Evolutionary conservation across 2,113 vertebrate species (phyloP).

Genomic region (Boleophthalmus pectinirostris): DNA sequence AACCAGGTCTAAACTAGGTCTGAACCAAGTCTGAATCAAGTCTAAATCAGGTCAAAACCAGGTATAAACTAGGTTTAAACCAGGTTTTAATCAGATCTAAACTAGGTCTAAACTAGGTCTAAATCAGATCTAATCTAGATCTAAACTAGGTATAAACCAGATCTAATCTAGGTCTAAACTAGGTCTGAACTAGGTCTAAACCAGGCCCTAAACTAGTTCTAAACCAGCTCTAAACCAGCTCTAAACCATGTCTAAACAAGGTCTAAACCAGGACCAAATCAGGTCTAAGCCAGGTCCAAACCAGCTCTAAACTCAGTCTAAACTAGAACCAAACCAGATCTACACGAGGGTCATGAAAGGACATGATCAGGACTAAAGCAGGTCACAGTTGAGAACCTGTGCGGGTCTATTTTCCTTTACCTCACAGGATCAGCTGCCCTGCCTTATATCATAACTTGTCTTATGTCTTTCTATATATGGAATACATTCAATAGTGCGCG

Average conservation of each 20-base stretch:
- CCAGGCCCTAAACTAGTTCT: background rate
- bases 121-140: too few relatives aligned
- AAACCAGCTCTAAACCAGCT: background rate
- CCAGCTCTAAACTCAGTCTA: background rate
- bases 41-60: too few relatives aligned
- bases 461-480: slow-evolving; percentile 25
- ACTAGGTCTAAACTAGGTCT: too few relatives aligned
- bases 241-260: background rate
- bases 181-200: too few relatives aligned
- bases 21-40: too few relatives aligned
- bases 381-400: slow-evolving; percentile 5
- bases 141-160: too few relatives aligned
- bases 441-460: slow-evolving; percentile 34
- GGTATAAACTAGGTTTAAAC: too few relatives aligned
- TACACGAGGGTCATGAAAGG: background rate
- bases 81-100: too few relatives aligned
- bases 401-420: slow-evolving; percentile 36
- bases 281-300: background rate
- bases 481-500: background rate
- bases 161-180: too few relatives aligned
- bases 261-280: slow-evolving; percentile 5
- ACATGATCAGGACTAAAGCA: background rate
- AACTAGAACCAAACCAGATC: background rate
- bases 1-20: too few relatives aligned
- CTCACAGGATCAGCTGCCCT: slow-evolving; percentile 16